Evolutionary conservation across 2,888 invertebrate species (phyloP).

Genomic region (Bellardia pandia): DNA sequence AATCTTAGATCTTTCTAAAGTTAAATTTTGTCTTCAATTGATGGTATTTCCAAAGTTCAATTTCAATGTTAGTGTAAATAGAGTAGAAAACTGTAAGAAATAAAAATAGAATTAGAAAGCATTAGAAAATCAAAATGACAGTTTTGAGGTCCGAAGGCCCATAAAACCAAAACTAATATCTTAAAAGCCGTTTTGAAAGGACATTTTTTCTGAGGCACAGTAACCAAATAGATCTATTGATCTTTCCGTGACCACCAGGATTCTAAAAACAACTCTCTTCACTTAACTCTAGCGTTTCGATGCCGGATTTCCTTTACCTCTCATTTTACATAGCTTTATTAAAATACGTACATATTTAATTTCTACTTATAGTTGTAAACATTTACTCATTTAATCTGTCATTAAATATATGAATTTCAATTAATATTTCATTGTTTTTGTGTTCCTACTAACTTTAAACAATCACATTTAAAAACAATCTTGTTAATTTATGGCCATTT

Average conservation of each 20-base stretch:
- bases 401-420: conserved; percentile 28
- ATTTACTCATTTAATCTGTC: conserved; percentile 24
- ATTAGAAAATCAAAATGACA: too few relatives aligned
- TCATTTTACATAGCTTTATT: neutral
- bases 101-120: too few relatives aligned
- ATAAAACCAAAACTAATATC: neutral
- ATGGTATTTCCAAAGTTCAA: too few relatives aligned
- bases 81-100: too few relatives aligned
- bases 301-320: conserved; percentile 24
- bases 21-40: too few relatives aligned
- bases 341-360: neutral
- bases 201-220: too few relatives aligned
- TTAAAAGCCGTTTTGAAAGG: too few relatives aligned
- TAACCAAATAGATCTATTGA: too few relatives aligned
- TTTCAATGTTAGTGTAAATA: too few relatives aligned
- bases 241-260: neutral
- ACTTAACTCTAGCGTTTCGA: neutral
- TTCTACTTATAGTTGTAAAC: neutral
- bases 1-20: too few relatives aligned
- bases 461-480: conserved; percentile 29
- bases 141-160: neutral
- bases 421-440: conserved; percentile 21
- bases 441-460: conserved; percentile 4
- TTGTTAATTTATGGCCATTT: conserved; percentile 47
- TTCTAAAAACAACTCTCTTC: neutral